Evolutionary conservation across 2,113 vertebrate species (phyloP), one percentile per base, ranked within the genome.

Genomic region (Bubo blakistoni): DNA sequence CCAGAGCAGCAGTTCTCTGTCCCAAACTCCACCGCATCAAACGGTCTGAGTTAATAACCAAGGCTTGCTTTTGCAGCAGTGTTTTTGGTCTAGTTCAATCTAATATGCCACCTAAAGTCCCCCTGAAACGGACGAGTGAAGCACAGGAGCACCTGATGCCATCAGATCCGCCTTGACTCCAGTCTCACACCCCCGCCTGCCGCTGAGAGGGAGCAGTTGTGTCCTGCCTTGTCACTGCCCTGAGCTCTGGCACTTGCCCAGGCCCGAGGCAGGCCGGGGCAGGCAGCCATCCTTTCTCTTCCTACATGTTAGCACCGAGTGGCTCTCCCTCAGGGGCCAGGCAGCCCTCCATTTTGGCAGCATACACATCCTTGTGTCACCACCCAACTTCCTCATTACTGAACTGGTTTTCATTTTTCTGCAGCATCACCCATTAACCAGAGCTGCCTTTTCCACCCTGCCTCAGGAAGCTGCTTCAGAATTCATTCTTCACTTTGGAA

Each of bases 91-190:
- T 2, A 14, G 14, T 30, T 46, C 13, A 26, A 20, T 12, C 30
- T 8, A 10, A 22, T 5, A 2, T 2, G 16, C 11, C 52, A 16
- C 3, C 13, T 10, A 3, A 17, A 11, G 12, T 3, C 7, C 24
- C 25, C 24, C 22, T 10, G 42, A 57, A 11, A n/a, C 0, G 2
- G 10, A 6, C 1, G 2, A 21, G 21, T 4, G 16, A 26, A 4
- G 16, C 3, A 30, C 9, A 25, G 49, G 7, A 18, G 27, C 25
- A 12, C 6, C 20, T 5, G 22, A 10, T 14, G 20, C 65, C 7
- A 2, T 27, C 42, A 30, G 36, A 13, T 20, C 27, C 51, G n/a
- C 13, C 16, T 13, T 15, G n/a, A 24, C 26, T 9, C 21, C 4
- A 17, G 17, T 42, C 32, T 46, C 24, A 26, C 6, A 13, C 8